These are phyloP conservation scores for Pachyrhynchus sulphureomaculatus DNA, from an alignment of 1,140 invertebrate species.

Conservation along the genomic window DNA sequence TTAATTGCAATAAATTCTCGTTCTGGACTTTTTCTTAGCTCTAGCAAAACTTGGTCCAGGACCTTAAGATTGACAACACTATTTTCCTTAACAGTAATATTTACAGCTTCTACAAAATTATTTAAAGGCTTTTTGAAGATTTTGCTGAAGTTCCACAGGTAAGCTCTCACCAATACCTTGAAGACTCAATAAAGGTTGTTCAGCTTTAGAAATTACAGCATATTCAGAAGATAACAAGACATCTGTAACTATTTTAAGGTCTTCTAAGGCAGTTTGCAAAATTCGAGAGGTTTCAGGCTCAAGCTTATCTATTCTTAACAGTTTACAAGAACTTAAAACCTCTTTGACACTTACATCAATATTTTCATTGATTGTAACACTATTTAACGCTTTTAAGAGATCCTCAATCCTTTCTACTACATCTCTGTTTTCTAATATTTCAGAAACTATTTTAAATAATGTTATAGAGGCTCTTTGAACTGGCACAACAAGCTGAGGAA, in stretches of 20 bases:
- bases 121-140: background rate
- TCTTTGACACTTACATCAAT: background rate
- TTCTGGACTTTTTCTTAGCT: no score
- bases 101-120: background rate
- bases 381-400: background rate
- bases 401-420: background rate
- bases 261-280: no score
- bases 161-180: no score
- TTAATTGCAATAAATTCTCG: no score
- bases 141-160: background rate
- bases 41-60: no score
- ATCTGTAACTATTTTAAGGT: no score
- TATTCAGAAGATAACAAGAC: no score
- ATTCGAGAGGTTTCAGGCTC: no score
- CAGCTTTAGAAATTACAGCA: no score
- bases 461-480: slow-evolving; percentile 20
- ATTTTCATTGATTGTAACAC: background rate
- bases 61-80: no score
- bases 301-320: background rate
- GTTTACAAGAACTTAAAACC: background rate
- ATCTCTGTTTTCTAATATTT: background rate
- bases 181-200: no score
- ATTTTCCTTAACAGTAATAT: background rate
- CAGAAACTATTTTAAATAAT: slow-evolving; percentile 17
- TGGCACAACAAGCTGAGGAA: slow-evolving; percentile 6